Percentiles rank a stretch among this genome's conserved stretches.
Conservation (phyloP, 2,797 vertebrate genomes). For the Strix occidentalis region DNA sequence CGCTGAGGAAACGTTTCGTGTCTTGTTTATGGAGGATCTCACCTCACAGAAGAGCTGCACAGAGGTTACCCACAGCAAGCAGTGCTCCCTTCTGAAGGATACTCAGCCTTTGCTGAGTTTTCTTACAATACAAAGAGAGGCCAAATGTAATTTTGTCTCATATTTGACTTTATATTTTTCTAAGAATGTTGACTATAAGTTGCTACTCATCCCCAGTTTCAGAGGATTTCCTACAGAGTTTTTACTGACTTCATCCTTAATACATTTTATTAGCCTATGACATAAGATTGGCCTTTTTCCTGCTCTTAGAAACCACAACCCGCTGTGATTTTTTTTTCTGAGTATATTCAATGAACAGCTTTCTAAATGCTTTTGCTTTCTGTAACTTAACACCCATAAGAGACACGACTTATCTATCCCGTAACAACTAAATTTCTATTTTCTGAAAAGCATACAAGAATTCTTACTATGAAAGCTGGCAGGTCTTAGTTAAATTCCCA, state of each 20-base stretch:
- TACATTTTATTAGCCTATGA: slow-evolving; percentile 42
- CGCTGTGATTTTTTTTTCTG: not conserved
- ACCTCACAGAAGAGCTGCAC: not conserved
- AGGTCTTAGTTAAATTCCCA: not conserved
- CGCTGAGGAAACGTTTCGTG: not conserved
- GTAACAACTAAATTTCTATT: not conserved
- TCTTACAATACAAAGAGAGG: not conserved
- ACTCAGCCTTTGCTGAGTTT: not conserved
- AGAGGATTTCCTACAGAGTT: slow-evolving; percentile 36
- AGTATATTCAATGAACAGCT: not conserved
- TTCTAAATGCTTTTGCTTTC: not conserved
- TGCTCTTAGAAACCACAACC: slow-evolving; percentile 29
- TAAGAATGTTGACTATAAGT: not conserved
- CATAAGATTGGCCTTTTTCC: slow-evolving; percentile 26
- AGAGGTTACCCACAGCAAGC: not conserved
- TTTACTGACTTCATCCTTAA: slow-evolving; percentile 26
- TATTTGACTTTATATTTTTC: slow-evolving; percentile 3
- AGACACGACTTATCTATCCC: not conserved
- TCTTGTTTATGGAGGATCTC: not conserved
- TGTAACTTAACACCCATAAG: not conserved
- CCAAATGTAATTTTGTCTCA: not conserved
- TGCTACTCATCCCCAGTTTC: not conserved
- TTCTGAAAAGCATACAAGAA: not conserved
- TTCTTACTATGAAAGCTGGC: not conserved
- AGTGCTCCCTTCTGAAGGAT: not conserved